Evolutionary conservation across 2,888 invertebrate genomes (phyloP).

Genomic region (Agrochola circellaris): DNA sequence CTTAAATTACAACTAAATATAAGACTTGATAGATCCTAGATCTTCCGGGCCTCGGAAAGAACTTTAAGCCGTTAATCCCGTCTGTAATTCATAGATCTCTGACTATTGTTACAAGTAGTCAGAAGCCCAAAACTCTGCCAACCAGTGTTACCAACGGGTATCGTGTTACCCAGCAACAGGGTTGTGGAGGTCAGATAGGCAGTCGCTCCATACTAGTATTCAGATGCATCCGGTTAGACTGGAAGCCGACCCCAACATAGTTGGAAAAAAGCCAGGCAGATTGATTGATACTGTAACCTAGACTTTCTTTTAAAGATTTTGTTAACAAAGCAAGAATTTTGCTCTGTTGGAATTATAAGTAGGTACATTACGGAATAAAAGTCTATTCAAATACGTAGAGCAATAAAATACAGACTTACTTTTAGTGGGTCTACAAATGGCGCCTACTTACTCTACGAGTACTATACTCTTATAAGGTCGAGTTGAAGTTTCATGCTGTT

Average conservation of each 20-base stretch:
- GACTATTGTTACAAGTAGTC: neutral
- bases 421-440: constrained; percentile 30
- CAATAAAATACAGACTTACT: constrained; percentile 16
- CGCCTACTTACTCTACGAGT: constrained; percentile 11
- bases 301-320: neutral
- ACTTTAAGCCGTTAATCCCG: neutral
- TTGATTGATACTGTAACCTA: neutral
- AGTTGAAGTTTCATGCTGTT: constrained; percentile 10
- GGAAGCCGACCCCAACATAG: neutral
- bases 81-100: neutral
- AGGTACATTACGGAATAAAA: neutral
- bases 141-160: neutral
- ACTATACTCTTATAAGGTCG: constrained; percentile 21
- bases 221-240: neutral
- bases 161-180: neutral
- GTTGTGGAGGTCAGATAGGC: neutral
- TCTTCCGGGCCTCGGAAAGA: neutral
- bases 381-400: constrained; percentile 16
- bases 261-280: neutral
- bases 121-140: neutral
- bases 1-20: neutral
- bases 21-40: neutral
- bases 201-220: neutral
- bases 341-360: neutral
- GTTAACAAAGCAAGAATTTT: neutral